Base-by-base conservation (phyloP, 2,113 vertebrate genomes). In the Amphiprion percula region DNA sequence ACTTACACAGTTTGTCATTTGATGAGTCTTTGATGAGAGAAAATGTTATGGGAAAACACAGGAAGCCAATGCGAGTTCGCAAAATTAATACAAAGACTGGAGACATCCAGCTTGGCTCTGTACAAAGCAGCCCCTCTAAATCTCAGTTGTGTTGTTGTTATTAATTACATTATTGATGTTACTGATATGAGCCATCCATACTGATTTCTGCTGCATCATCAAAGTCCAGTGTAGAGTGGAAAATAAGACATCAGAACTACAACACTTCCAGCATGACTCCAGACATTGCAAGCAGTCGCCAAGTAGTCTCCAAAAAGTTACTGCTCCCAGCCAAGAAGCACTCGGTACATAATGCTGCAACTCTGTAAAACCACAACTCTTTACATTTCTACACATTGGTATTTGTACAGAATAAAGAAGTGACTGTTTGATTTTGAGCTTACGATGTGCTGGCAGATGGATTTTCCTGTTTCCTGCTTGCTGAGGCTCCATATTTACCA, bases 261-360 rank as follows among this genome's bases (percentile, higher is more conserved):
- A 58, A n/a, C 23, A 71, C 58, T 4, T 28, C n/a, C 30, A 62
- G 4, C 15, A 47, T 41, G 68, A 52, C 52, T 63, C 4, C 26
- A 50, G 26, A 44, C 21, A 26, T 26, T 49, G 39, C 11, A 46
- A 15, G 24, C 26, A 63, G 26, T 44, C 33, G 41, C 30, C 59
- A 71, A 16, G 33, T 47, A 62, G 44, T 65, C 28, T 50, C 23
- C 14, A 63, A 71, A 72, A 71, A 72, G 53, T 69, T 49, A 24
- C 39, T 49, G 41, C 33, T 65, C 53, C 47, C 4, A 14, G 23
- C 30, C 66, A 64, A 44, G 50, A 64, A 63, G 56, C 7, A 30
- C 17, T 71, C 59, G 47, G 47, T 19, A 61, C 37, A 33, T 24
- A 52, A 52, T 19, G 52, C 24, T 2, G n/a, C 30, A 79, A 58